Evolutionary conservation across 2,888 invertebrate genomes (phyloP), one percentile per base, ranked within the genome.

Genomic region (Chironomus tentans): DNA sequence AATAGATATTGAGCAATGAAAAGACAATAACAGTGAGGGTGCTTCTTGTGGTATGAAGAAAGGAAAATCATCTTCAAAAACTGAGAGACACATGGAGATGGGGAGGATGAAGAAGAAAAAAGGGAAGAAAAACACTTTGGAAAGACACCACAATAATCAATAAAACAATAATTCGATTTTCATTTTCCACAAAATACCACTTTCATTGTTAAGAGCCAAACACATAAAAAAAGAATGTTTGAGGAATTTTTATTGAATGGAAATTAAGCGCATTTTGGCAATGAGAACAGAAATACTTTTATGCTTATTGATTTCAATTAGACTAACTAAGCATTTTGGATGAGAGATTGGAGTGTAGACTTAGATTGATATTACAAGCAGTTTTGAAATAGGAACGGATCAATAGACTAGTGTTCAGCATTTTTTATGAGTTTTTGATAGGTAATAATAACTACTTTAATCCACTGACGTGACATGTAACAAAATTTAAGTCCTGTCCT

Each of bases 151-250:
- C 72, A 72, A 72, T 71, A 72, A 72, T 72, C 72, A 38, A 72
- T 72, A 72, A 72, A 56, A 72, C 50, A 72, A 62, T 72, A 72
- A 72, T 72, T 72, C 72, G 72, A 72, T 72, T 72, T 72, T 62
- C 62, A 62, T 62, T 56, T 56, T 56, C 71, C 71, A 50, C 71
- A 56, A 56, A 56, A 56, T 56, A 18, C 56, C 56, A 56, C 56
- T 56, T 56, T 56, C 56, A 15, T 15, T 56, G 15, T 56, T 56
- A 15, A 18, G 56, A 56, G 56, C n/a, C 15, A 56, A 56, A 56
- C n/a, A 15, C 13, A 50, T 50, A 50, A 50, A 50, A 50, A 50
- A 15, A 50, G 3, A 0, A 15, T 38, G 7, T 38, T 38, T 38
- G 38, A 10, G 38, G 10, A 38, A 38, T 38, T 38, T 38, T 38